Evolutionary conservation across 2,797 vertebrate genomes (phyloP).

Genomic region (Acanthornis magna): DNA sequence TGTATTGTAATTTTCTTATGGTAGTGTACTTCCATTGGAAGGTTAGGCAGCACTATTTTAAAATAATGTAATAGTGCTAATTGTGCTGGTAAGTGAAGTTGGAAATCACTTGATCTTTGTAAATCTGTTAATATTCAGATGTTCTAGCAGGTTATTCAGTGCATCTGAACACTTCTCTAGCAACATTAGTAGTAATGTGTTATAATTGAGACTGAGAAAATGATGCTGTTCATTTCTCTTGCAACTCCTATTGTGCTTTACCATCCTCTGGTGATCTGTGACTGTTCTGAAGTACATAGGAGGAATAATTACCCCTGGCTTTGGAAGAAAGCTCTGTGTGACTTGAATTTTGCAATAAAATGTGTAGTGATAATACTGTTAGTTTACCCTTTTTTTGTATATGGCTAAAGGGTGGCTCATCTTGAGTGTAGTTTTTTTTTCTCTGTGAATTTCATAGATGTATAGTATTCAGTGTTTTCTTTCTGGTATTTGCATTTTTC

Average conservation of each 20-base stretch:
- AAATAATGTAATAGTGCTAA: neutral
- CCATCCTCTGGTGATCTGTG: neutral
- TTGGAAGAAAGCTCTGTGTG: neutral
- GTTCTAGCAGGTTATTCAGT: neutral
- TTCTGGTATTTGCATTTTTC: neutral
- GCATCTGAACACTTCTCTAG: neutral
- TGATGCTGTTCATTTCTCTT: neutral
- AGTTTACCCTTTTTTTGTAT: accelerated
- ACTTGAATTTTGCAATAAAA: neutral
- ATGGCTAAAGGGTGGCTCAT: neutral
- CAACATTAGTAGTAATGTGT: neutral
- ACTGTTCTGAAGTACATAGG: neutral
- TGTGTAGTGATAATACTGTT: neutral
- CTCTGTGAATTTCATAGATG: neutral
- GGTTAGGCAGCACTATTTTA: neutral
- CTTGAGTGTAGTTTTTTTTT: neutral
- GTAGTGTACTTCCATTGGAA: neutral
- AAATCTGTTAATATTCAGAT: neutral
- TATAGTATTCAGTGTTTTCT: neutral
- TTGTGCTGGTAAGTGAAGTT: neutral
- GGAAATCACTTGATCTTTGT: neutral
- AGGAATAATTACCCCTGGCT: neutral
- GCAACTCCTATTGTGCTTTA: neutral
- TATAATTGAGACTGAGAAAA: neutral
- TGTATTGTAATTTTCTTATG: neutral